Conservation (phyloP, 2,113 vertebrate species). For the Platycercus adscitus region DNA sequence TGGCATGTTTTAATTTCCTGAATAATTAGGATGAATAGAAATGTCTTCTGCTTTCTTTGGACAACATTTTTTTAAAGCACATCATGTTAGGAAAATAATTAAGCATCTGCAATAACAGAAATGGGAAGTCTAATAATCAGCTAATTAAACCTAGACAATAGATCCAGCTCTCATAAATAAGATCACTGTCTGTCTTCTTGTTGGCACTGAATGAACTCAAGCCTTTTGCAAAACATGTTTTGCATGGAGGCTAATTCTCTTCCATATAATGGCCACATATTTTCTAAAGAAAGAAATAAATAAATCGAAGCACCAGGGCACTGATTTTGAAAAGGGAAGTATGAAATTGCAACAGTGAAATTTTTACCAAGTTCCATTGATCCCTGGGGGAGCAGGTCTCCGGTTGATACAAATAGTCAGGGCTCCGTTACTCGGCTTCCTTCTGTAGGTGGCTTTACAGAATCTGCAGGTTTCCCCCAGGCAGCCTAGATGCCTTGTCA, state of each 20-base stretch:
- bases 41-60: slow-evolving; percentile 22
- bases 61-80: not conserved
- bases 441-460: not conserved
- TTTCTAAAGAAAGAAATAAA: not conserved
- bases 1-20: slow-evolving; percentile 28
- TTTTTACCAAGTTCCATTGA: not conserved
- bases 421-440: not conserved
- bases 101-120: slow-evolving; percentile 31
- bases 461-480: not conserved
- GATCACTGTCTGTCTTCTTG: not conserved
- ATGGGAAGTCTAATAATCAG: slow-evolving; percentile 30
- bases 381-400: not conserved
- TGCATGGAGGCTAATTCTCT: not conserved
- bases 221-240: slow-evolving; percentile 31
- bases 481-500: not conserved
- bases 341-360: not conserved
- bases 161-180: not conserved
- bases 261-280: not conserved
- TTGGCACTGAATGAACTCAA: not conserved
- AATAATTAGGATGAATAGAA: not conserved
- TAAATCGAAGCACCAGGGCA: not conserved
- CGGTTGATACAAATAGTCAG: not conserved
- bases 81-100: not conserved
- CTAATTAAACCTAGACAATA: slow-evolving; percentile 26
- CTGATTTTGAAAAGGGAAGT: not conserved